A percentile compares a stretch with the other conserved stretches of the same genome.
Evolutionary conservation across 2,888 invertebrate genomes (phyloP).

Genomic region (Labia minor): DNA sequence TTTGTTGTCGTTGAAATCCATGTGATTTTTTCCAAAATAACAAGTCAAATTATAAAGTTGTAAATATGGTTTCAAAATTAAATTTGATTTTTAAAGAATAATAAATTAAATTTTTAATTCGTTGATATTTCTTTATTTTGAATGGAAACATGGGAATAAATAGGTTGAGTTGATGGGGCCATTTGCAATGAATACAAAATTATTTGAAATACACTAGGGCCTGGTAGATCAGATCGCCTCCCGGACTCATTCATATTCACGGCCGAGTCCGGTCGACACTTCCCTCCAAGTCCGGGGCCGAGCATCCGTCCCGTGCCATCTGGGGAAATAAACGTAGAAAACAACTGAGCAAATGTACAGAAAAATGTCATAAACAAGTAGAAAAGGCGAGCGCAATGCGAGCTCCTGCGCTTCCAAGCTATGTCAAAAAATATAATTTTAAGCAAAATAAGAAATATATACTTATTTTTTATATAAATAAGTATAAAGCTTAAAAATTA

Average conservation of each 20-base stretch:
- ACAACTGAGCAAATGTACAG: not conserved
- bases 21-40: not conserved
- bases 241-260: constrained; percentile 5
- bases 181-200: not conserved
- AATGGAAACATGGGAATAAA: not conserved
- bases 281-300: constrained; percentile 13
- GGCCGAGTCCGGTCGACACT: constrained; percentile 5
- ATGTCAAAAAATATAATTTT: not conserved
- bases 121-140: not conserved
- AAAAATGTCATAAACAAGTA: not conserved
- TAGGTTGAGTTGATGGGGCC: not conserved
- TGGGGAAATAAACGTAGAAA: constrained; percentile 13
- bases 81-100: not conserved
- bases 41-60: not conserved
- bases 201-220: not conserved
- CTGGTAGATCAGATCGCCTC: constrained; percentile 13
- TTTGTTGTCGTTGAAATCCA: not conserved
- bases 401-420: constrained; percentile 13
- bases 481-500: constrained; percentile 16
- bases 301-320: constrained; percentile 13
- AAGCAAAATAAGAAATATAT: constrained; percentile 29
- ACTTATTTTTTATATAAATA: too few species aligned
- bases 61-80: not conserved
- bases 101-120: not conserved
- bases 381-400: constrained; percentile 4